Evolutionary conservation across 2,113 vertebrate genomes (phyloP), one percentile per base, ranked within the genome.

Genomic region (Meleagris gallopavo): DNA sequence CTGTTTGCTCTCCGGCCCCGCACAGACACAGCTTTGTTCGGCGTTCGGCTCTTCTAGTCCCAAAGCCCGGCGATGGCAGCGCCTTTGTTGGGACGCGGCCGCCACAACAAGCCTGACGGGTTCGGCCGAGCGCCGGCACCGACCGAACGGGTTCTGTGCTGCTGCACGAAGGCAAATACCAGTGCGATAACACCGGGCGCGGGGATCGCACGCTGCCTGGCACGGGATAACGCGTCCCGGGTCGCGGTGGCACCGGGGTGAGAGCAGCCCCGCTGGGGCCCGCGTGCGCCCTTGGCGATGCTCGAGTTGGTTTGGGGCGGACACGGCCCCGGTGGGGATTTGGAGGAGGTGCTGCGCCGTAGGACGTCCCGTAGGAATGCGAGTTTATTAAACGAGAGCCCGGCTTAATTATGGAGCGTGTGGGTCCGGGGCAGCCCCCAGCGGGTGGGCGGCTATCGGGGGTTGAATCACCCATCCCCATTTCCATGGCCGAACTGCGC

Each of bases 21-120:
- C 88, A 90, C 93, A 90, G 91, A 83, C 1, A 0, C 62, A 64
- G 86, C 93, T 94, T 95, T 95, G 95, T 94, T 95, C 19, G 2
- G 11, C 0, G 73, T 41, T 60, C 17, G 8, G 82, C 82, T 2
- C 22, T 52, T 64, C 38, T 34, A 25, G 34, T 54, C 20, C 58
- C 1, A 17, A 36, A 22, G 74, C 71, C 64, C 13, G 1, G 48
- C 13, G 2, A 5, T 32, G 83, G 88, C 86, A 83, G 40, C 83
- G 80, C 80, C 69, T 94, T 72, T 36, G 43, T 40, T 86, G 94
- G 91, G 89, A 92, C 89, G 34, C 60, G 2, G 7, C 92, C 58
- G 13, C 93, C 88, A 6, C 76, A 89, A 86, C 89, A 4, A 81
- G 93, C 93, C 73, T 13, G 0, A 2, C 73, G 83, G 89, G 86